Conservation (phyloP, 2,888 invertebrate genomes). For the Latrodectus elegans region DNA sequence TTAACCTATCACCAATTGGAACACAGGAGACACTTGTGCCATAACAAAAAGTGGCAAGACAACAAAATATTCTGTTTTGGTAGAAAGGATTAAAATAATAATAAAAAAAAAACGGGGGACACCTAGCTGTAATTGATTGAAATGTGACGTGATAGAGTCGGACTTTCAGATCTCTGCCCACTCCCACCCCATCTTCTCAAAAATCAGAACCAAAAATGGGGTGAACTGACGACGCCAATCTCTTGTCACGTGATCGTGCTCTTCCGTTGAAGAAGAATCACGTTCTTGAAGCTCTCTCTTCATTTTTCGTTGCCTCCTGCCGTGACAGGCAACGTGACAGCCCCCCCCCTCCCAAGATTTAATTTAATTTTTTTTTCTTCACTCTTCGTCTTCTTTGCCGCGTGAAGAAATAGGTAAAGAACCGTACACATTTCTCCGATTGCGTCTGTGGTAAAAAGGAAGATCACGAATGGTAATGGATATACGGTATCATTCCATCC, state of each 20-base stretch:
- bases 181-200: too few relatives aligned
- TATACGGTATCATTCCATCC: background rate
- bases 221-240: constrained; percentile 14
- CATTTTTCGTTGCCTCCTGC: constrained; percentile 57
- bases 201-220: constrained; percentile 2
- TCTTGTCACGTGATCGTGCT: constrained; percentile 64
- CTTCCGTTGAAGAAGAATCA: constrained; percentile 56
- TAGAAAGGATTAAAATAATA: background rate
- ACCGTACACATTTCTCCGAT: constrained; percentile 15
- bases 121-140: constrained; percentile 54
- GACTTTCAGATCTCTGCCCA: background rate
- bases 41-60: too few relatives aligned
- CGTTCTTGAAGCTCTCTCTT: constrained; percentile 49
- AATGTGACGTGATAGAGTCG: constrained; percentile 50
- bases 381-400: background rate
- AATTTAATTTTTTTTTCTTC: constrained; percentile 32
- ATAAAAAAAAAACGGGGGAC: background rate
- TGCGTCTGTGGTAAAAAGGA: constrained; percentile 23
- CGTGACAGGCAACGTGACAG: constrained; percentile 45
- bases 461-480: constrained; percentile 55
- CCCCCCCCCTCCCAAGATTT: constrained; percentile 36
- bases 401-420: background rate
- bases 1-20: too few relatives aligned
- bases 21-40: too few relatives aligned
- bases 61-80: too few relatives aligned